Base-by-base conservation (phyloP, 2,113 vertebrate genomes). In the Salvelinus sp. region DNA sequence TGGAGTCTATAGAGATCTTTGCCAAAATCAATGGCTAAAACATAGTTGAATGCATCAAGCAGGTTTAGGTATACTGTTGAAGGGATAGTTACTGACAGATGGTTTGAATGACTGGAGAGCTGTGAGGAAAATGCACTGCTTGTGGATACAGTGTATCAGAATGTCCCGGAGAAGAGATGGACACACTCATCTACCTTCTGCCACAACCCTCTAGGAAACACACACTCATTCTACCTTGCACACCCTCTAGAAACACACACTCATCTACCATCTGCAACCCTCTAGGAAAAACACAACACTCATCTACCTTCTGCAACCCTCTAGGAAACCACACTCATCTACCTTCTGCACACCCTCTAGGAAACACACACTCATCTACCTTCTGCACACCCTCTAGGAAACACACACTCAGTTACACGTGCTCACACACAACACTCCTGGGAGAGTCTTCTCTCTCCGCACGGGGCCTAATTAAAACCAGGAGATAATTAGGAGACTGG, bases 401-500 rank as follows among this genome's bases (percentile, higher is more conserved):
- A 67, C 16, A 67, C 20, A 57, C 44, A 75, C 7, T 14, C 27
- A 57, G 13, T 57, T 38, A 76, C 47, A n/a, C 65, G 44, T 65
- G 57, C 65, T 58, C 25, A 72, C 70, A 72, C 23, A 72, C 70
- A 30, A 30, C 23, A 58, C 50, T n/a, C 25, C 69, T 44, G 6
- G 25, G 6, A 30, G 27, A 27, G 58, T 62, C 58, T 22, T 7
- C 16, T n/a, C n/a, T n/a, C 58, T 60, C 58, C 4, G 6, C 58
- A 60, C 22, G 76, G 83, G 85, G 76, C 69, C 90, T 91, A 90
- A 91, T 91, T 91, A 91, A 91, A 88, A 88, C 82, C 77, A 72
- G 62, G 73, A 72, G 73, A 87, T 90, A 92, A 93, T 90, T 88
- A 83, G 79, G 79, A 81, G 73, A 70, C 44, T 54, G 73, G 23